Base-by-base conservation (phyloP, 2,113 vertebrate genomes). In the Xerus inauris region DNA sequence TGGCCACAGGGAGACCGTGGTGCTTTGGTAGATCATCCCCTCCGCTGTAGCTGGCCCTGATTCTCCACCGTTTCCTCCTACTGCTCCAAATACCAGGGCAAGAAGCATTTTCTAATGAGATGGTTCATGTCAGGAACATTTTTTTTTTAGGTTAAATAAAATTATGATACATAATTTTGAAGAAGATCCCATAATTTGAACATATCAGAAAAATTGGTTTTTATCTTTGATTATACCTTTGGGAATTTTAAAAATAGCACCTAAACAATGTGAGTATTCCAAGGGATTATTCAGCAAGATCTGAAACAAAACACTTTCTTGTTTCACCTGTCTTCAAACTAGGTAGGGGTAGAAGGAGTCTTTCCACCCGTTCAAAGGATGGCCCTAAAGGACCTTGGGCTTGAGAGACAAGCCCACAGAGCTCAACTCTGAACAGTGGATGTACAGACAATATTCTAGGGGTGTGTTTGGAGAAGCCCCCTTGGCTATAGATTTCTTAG, bases 161-260 rank as follows among this genome's bases (percentile, higher is more conserved):
- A 38, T 45, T 77, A 38, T 38, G 10, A 35, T 71, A 75, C 8
- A 38, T 77, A n/a, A 51, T 32, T 89, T 24, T 85, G 51, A 81
- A 59, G 83, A 91, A 6, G 64, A 76, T 10, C 28, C 65, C 40
- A 65, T 67, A 22, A 28, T 79, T 19, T 16, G 81, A 91, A 71
- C 38, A 71, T 49, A 13, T 0, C 49, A 40, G 71, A 87, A 77
- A 87, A 57, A 35, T 45, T 91, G 79, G 19, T 59, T 85, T 24
- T 87, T 75, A 71, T 83, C 42, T 87, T 62, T 73, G 54, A n/a
- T 85, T 87, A 26, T 51, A 77, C 35, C 8, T 89, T 94, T 79
- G 62, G 84, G 47, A 86, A 92, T 69, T 94, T 65, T 42, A 62
- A 86, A 92, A 82, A 1, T 26, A 59, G 38, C 20, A 59, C 47